These are phyloP conservation scores for Netelia melanura DNA, from an alignment of 2,888 invertebrate species.

Conservation along the genomic window DNA sequence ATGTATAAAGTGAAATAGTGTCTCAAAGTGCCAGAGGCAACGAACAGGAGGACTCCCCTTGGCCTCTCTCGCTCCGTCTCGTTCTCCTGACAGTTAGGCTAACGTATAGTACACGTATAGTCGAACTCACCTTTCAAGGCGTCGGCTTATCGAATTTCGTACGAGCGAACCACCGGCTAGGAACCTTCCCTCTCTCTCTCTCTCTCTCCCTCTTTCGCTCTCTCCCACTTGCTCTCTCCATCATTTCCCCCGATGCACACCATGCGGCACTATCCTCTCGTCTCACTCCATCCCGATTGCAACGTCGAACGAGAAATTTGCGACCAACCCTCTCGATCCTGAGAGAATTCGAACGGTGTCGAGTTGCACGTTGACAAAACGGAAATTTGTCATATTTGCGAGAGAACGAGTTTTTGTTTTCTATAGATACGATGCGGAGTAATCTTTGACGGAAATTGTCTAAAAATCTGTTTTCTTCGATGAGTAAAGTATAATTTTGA, in stretches of 20 bases:
- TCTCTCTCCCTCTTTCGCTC: not conserved
- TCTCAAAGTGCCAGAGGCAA: slow-evolving; percentile 60
- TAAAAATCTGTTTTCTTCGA: no score
- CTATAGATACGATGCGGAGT: no score
- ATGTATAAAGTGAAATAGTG: slow-evolving; percentile 27
- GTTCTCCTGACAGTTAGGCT: slow-evolving; percentile 24
- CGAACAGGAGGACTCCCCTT: slow-evolving; percentile 59
- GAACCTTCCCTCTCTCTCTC: not conserved
- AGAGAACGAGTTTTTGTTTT: no score
- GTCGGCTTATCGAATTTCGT: slow-evolving; percentile 62
- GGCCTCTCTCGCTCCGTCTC: slow-evolving; percentile 27
- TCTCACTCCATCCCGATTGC: slow-evolving; percentile 36
- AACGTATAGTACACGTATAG: slow-evolving; percentile 38
- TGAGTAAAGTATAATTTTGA: no score
- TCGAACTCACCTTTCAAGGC: slow-evolving; percentile 46
- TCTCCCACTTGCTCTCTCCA: slow-evolving; percentile 27
- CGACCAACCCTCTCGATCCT: slow-evolving; percentile 8
- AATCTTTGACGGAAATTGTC: no score
- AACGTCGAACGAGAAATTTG: slow-evolving; percentile 25
- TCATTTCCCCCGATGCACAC: slow-evolving; percentile 24
- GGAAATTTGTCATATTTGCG: no score
- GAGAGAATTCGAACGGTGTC: slow-evolving; percentile 8
- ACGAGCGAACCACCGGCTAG: slow-evolving; percentile 19
- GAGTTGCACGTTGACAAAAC: not conserved
- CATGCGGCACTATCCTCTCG: slow-evolving; percentile 25